Evolutionary conservation across 1,140 invertebrate genomes (phyloP).

Genomic region (Gerris buenoi): DNA sequence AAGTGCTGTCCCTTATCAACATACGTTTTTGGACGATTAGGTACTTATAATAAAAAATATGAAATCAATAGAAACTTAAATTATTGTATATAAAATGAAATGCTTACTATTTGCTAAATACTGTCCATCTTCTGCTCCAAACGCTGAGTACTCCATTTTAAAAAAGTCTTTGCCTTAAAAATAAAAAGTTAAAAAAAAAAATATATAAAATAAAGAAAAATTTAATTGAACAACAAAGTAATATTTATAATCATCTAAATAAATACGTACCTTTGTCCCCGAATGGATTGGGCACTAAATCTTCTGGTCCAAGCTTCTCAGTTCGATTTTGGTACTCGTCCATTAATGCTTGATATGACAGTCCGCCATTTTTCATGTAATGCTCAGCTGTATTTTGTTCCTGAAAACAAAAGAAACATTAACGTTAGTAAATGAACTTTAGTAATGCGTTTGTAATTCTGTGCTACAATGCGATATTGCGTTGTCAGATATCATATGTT

Average conservation of each 20-base stretch:
- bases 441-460: too few relatives aligned
- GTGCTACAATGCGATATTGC: too few relatives aligned
- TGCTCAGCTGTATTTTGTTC: constrained; percentile 56
- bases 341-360: constrained; percentile 50
- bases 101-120: constrained; percentile 40
- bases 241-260: too few relatives aligned
- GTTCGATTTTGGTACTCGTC: constrained; percentile 33
- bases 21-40: too few relatives aligned
- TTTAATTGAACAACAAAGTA: too few relatives aligned
- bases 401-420: constrained; percentile 34
- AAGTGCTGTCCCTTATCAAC: too few relatives aligned
- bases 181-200: background rate
- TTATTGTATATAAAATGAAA: background rate
- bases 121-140: constrained; percentile 63
- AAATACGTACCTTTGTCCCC: constrained; percentile 12
- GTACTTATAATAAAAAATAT: too few relatives aligned
- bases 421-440: too few relatives aligned
- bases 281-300: constrained; percentile 11
- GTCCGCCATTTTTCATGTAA: constrained; percentile 47
- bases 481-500: too few relatives aligned
- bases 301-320: background rate
- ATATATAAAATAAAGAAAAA: background rate
- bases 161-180: constrained; percentile 32
- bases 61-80: too few relatives aligned
- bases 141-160: constrained; percentile 52